Evolutionary conservation across 2,113 vertebrate genomes (phyloP).

Genomic region (Sardina pilchardus): DNA sequence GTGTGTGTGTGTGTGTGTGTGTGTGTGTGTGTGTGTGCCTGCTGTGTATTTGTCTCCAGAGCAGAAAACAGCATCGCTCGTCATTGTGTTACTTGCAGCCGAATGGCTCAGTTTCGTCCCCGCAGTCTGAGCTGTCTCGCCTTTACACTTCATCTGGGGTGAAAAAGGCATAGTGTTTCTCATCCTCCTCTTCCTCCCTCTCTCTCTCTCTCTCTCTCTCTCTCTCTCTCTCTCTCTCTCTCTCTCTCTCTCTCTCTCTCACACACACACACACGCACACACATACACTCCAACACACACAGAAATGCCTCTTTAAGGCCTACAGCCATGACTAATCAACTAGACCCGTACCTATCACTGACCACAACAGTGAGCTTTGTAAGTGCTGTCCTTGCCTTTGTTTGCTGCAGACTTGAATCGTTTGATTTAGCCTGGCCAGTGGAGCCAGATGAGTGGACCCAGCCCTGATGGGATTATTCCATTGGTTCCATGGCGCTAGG

Average conservation of each 20-base stretch:
- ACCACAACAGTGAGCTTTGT: neutral
- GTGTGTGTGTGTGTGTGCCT: neutral
- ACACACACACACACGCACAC: slow-evolving; percentile 20
- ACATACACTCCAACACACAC: neutral
- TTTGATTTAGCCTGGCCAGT: neutral
- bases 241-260: slow-evolving; percentile 16
- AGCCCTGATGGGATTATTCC: neutral
- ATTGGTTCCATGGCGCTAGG: neutral
- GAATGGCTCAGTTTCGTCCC: slow-evolving; percentile 40
- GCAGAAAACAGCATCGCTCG: slow-evolving; percentile 50
- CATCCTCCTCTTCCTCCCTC: neutral
- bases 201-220: slow-evolving; percentile 24
- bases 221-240: slow-evolving; percentile 24
- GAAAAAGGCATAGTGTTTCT: slow-evolving; percentile 25
- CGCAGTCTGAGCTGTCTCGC: neutral
- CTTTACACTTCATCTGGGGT: slow-evolving; percentile 32
- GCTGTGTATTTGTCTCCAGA: slow-evolving; percentile 21
- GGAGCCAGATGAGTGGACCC: neutral
- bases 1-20: too few relatives aligned
- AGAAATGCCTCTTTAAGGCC: neutral
- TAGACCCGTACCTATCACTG: neutral
- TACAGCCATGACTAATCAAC: neutral
- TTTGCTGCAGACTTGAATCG: neutral
- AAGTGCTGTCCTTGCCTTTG: neutral
- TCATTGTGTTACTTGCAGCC: slow-evolving; percentile 53